Percentiles rank a stretch among this genome's conserved stretches.
phyloP scores from a whole-genome alignment of 1,140 invertebrate genomes.

The Drosophila parabipectinata region DNA sequence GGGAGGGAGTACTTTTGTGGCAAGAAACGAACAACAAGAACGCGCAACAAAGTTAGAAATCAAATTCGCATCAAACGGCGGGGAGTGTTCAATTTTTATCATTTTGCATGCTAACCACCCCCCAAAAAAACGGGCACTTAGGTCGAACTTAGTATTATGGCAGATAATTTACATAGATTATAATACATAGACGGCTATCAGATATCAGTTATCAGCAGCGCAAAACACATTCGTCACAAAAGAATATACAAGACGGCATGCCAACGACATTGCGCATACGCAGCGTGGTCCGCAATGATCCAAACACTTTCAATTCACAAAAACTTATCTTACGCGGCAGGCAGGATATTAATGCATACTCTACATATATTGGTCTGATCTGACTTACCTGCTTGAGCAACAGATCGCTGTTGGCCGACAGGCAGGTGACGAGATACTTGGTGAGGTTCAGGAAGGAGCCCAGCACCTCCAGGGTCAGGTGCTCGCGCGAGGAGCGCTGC shows the following conservation, averaged over 20 bases:
- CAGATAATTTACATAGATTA: constrained; percentile 8
- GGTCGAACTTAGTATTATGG: constrained; percentile 36
- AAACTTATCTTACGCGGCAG: constrained; percentile 11
- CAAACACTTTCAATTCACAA: constrained; percentile 12
- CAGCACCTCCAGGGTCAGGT: constrained; percentile 96
- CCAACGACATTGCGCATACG: constrained; percentile 48
- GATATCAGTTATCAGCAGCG: not conserved
- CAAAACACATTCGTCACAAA: constrained; percentile 25
- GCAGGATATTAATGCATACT: not conserved
- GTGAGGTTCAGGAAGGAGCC: constrained; percentile 97
- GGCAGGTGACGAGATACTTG: constrained; percentile 97
- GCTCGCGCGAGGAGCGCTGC: constrained; percentile 95
- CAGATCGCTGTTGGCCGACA: constrained; percentile 96
- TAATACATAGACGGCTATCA: constrained; percentile 21
- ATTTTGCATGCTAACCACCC: constrained; percentile 40
- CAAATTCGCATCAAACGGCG: constrained; percentile 27
- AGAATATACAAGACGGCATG: constrained; percentile 27
- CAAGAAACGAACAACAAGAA: constrained; percentile 26
- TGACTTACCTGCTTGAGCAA: constrained; percentile 94
- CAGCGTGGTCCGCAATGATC: constrained; percentile 36
- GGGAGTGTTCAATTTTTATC: not conserved
- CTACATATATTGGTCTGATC: not conserved
- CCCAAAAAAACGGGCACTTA: constrained; percentile 41
- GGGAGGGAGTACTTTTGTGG: constrained; percentile 3
- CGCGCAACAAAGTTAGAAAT: constrained; percentile 28